These are phyloP conservation scores for Tenthredo distinguenda DNA, from an alignment of 2,888 invertebrate species.

Conservation along the genomic window DNA sequence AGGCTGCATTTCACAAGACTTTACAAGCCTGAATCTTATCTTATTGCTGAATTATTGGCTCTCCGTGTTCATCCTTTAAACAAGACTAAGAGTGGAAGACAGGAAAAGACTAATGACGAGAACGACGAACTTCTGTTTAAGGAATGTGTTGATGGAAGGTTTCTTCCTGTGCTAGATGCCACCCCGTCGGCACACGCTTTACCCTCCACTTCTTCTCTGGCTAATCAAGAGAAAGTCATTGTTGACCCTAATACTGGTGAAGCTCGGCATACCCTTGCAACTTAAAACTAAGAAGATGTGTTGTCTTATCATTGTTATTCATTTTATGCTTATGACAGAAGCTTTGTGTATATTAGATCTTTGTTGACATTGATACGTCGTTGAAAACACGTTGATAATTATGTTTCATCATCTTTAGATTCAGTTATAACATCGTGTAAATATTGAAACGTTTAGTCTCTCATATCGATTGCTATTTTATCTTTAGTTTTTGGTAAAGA, in stretches of 20 bases:
- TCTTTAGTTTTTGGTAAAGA: conserved; percentile 4
- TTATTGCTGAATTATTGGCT: conserved; percentile 70
- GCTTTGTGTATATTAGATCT: not conserved
- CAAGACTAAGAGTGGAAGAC: conserved; percentile 58
- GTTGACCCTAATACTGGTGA: conserved; percentile 74
- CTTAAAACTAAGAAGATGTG: conserved; percentile 13
- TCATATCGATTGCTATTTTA: not conserved
- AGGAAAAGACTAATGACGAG: conserved; percentile 57
- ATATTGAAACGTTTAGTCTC: not conserved
- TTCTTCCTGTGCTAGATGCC: conserved; percentile 65
- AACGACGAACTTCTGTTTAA: conserved; percentile 67
- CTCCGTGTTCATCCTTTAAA: conserved; percentile 64
- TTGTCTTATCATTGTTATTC: not conserved
- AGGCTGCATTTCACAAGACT: conserved; percentile 72
- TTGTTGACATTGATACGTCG: conserved; percentile 2
- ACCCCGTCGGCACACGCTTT: conserved; percentile 32
- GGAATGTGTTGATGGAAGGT: conserved; percentile 69
- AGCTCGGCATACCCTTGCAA: conserved; percentile 63
- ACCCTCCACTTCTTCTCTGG: conserved; percentile 56
- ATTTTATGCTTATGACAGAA: not conserved
- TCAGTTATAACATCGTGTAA: conserved; percentile 31
- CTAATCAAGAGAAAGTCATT: conserved; percentile 69
- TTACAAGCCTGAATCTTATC: conserved; percentile 73
- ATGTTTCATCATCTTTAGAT: not conserved
- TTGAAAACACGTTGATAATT: conserved; percentile 19